A percentile compares a stretch with the other conserved stretches of the same genome.
Evolutionary conservation across 64 coral and sea anemone genomes (phyloP).

Genomic region (Montipora capricornis): DNA sequence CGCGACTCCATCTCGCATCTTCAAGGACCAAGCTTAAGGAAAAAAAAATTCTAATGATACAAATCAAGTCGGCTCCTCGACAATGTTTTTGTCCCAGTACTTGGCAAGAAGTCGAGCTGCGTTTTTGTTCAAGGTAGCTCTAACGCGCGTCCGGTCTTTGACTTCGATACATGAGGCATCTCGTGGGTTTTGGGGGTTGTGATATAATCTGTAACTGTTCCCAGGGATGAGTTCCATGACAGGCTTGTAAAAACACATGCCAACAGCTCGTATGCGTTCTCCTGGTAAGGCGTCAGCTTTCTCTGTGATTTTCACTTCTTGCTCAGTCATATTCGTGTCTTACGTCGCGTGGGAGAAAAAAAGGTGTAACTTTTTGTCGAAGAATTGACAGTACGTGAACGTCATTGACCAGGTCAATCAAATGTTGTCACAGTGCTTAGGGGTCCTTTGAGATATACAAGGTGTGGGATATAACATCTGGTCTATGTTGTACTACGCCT

Average conservation of each 20-base stretch:
- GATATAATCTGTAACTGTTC: not conserved
- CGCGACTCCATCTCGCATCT: constrained; percentile 3
- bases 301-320: constrained; percentile 16
- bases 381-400: too few species aligned
- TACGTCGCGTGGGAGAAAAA: too few species aligned
- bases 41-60: constrained; percentile 8
- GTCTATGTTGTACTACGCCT: too few species aligned
- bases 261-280: not conserved
- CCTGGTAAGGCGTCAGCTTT: not conserved
- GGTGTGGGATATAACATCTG: too few species aligned
- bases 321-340: too few species aligned
- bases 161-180: not conserved
- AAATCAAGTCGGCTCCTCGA: not conserved
- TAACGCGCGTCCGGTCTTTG: not conserved
- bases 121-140: not conserved
- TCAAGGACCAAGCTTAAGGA: constrained; percentile 3
- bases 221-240: not conserved
- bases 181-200: not conserved
- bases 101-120: not conserved
- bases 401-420: too few species aligned
- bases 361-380: too few species aligned
- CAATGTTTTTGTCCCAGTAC: not conserved
- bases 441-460: too few species aligned
- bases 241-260: not conserved
- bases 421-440: too few species aligned